Percentiles rank a stretch among this genome's conserved stretches.
Evolutionary conservation across 2,113 vertebrate genomes (phyloP).

Genomic region (Phalacrocorax carbo): DNA sequence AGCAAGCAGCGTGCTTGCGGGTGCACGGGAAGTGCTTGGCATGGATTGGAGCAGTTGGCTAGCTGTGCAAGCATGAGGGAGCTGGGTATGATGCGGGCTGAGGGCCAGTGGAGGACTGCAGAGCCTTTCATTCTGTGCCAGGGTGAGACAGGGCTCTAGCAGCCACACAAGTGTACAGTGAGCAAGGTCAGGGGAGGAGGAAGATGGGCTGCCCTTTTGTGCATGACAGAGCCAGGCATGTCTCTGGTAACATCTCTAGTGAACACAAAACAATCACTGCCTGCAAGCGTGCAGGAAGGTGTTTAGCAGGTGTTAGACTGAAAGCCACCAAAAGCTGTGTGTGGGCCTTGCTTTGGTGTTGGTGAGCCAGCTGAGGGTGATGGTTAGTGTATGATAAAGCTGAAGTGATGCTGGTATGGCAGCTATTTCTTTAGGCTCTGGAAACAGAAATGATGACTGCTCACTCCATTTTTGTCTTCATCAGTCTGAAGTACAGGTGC

Average conservation of each 20-base stretch:
- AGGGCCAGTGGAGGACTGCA: neutral
- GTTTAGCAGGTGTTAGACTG: neutral
- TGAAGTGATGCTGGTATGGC: neutral
- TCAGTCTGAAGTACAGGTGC: neutral
- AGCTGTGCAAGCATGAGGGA: neutral
- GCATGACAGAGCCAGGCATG: neutral
- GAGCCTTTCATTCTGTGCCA: neutral
- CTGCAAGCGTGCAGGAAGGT: neutral
- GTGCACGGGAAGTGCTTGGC: neutral
- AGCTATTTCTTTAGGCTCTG: neutral
- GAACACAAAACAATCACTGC: neutral
- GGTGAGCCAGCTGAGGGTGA: neutral
- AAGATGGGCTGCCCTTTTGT: neutral
- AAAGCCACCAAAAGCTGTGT: neutral
- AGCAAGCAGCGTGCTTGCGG: neutral
- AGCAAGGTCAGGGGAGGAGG: neutral
- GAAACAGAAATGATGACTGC: neutral
- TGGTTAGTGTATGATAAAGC: neutral
- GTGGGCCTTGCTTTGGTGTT: neutral
- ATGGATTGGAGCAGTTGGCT: neutral
- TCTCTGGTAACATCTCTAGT: neutral
- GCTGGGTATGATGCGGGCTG: neutral
- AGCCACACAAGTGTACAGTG: neutral
- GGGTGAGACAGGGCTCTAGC: neutral
- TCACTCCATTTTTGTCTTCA: neutral